Evolutionary conservation across 2,888 invertebrate species (phyloP).

Genomic region (Pecten maximus): DNA sequence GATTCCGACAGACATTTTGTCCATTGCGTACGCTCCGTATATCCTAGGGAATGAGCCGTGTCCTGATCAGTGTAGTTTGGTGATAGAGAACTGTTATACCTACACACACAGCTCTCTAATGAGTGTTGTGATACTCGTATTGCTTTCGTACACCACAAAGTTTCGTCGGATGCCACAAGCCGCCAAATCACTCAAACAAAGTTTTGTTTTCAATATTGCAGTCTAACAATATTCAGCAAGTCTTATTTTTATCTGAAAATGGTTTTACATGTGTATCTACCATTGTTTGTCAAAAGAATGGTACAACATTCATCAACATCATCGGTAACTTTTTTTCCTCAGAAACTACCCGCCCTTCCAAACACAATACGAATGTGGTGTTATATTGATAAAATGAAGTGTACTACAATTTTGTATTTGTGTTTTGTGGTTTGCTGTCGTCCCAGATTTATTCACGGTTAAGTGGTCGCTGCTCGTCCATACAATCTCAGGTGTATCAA

Average conservation of each 20-base stretch:
- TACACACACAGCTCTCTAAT: neutral
- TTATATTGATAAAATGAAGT: too few relatives aligned
- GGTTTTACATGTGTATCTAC: neutral
- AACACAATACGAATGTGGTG: neutral
- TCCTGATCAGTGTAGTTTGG: neutral
- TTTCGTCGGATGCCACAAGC: neutral
- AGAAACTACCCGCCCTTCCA: neutral
- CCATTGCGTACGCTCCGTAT: neutral
- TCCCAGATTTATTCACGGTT: neutral
- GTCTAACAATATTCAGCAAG: neutral
- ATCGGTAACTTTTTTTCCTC: neutral
- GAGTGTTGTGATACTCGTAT: neutral
- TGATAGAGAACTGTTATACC: neutral
- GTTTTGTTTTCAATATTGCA: neutral
- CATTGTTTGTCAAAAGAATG: neutral
- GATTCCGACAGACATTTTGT: neutral
- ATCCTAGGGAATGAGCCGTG: neutral
- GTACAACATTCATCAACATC: neutral
- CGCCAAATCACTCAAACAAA: neutral
- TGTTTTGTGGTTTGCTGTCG: slow-evolving; percentile 23
- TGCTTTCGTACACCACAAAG: neutral
- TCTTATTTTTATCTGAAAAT: neutral
- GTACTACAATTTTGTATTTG: too few relatives aligned
- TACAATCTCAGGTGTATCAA: slow-evolving; percentile 1
- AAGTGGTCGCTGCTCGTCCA: neutral